Evolutionary conservation across 2,113 vertebrate genomes (phyloP).

Genomic region (Aldabrachelys gigantea): DNA sequence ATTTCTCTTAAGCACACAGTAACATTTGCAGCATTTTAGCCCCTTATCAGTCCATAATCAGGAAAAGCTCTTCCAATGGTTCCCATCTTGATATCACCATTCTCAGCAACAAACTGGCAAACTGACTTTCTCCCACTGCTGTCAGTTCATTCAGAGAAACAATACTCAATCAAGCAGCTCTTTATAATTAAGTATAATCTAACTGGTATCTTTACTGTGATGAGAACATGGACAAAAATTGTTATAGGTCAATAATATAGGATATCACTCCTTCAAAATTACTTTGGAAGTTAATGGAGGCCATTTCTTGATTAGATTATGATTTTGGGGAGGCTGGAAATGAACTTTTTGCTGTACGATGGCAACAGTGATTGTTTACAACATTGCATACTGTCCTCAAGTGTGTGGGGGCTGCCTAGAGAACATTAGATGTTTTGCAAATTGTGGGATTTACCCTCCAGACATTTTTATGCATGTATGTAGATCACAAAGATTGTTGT

Average conservation of each 20-base stretch:
- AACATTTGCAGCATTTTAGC: not conserved
- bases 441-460: too few relatives aligned
- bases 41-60: not conserved
- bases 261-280: not conserved
- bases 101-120: not conserved
- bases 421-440: not conserved
- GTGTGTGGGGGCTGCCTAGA: not conserved
- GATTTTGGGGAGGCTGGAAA: not conserved
- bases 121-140: not conserved
- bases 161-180: not conserved
- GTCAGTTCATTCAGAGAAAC: not conserved
- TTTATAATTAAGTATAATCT: not conserved
- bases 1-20: not conserved
- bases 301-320: not conserved
- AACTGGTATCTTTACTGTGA: not conserved
- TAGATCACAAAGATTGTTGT: not conserved
- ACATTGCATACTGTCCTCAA: not conserved
- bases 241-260: not conserved
- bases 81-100: not conserved
- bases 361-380: slow-evolving; percentile 1
- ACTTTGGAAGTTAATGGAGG: not conserved
- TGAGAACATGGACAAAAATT: not conserved
- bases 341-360: not conserved
- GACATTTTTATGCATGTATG: too few relatives aligned
- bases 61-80: not conserved